Evolutionary conservation across 1,140 invertebrate genomes (phyloP).

Genomic region (Drosophila ohnishii): DNA sequence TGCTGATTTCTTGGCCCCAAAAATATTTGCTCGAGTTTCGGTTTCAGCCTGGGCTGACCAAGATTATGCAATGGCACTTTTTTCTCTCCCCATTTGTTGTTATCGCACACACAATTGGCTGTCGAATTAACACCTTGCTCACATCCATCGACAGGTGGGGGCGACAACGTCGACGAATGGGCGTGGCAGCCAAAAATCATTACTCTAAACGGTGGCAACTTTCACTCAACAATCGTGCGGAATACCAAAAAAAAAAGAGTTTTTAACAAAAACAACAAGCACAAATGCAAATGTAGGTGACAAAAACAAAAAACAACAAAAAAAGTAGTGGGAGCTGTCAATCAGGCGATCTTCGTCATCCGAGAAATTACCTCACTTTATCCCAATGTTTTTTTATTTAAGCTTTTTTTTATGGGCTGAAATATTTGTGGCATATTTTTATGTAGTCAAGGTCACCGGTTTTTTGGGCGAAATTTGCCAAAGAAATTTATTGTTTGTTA

Average conservation of each 20-base stretch:
- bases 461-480: slow-evolving; percentile 9
- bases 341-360: slow-evolving; percentile 67
- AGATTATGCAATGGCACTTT: slow-evolving; percentile 45
- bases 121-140: slow-evolving; percentile 75
- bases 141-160: slow-evolving; percentile 65
- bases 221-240: slow-evolving; percentile 74
- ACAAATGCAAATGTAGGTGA: slow-evolving; percentile 51
- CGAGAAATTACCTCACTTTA: slow-evolving; percentile 65
- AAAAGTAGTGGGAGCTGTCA: slow-evolving; percentile 19
- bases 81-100: slow-evolving; percentile 22
- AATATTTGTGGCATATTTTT: slow-evolving; percentile 68
- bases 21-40: slow-evolving; percentile 52
- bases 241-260: slow-evolving; percentile 63
- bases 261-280: slow-evolving; percentile 28
- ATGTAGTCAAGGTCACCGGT: slow-evolving; percentile 58
- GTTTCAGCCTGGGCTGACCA: slow-evolving; percentile 18
- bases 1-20: slow-evolving; percentile 6
- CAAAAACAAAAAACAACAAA: slow-evolving; percentile 13
- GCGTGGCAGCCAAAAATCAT: slow-evolving; percentile 55
- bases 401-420: slow-evolving; percentile 13
- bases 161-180: slow-evolving; percentile 27
- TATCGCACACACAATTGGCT: slow-evolving; percentile 57
- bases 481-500: neutral
- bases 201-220: slow-evolving; percentile 73
- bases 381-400: slow-evolving; percentile 9